phyloP scores from a whole-genome alignment of 2,797 vertebrate genomes.

The Fistularia commersonii region DNA sequence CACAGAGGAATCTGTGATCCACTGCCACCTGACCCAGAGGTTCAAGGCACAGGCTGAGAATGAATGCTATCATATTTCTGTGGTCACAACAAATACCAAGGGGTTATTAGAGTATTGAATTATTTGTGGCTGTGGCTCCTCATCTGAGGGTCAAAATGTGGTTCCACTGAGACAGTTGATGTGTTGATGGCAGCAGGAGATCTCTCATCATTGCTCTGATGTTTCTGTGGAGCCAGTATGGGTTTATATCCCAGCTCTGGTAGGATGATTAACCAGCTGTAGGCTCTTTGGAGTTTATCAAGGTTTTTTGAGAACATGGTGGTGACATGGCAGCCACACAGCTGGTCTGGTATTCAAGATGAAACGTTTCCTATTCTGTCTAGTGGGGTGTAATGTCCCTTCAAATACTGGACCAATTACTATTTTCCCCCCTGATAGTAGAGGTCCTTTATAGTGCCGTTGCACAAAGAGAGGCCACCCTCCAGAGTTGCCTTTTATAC shows the following conservation, averaged over 20 bases:
- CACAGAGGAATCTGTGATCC: constrained; percentile 73
- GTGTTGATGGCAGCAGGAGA: constrained; percentile 38
- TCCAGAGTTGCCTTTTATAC: constrained; percentile 64
- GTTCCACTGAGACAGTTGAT: constrained; percentile 47
- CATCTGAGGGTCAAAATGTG: constrained; percentile 40
- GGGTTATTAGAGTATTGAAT: constrained; percentile 71
- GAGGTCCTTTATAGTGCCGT: constrained; percentile 38
- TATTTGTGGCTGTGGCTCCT: constrained; percentile 55
- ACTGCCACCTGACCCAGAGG: constrained; percentile 75
- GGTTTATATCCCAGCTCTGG: constrained; percentile 2
- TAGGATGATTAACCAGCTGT: neutral
- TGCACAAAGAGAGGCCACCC: constrained; percentile 38
- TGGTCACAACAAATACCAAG: constrained; percentile 63
- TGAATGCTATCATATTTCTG: constrained; percentile 79
- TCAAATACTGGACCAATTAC: too few species aligned
- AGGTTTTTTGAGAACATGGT: constrained; percentile 10
- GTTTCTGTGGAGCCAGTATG: constrained; percentile 5
- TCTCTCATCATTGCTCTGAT: constrained; percentile 6
- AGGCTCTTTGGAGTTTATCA: constrained; percentile 5
- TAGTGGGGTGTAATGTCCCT: constrained; percentile 36
- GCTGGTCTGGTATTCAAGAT: too few species aligned
- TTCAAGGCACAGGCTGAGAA: constrained; percentile 73
- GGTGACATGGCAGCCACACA: neutral
- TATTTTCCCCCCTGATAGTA: constrained; percentile 29
- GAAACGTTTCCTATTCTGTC: constrained; percentile 30